Base-by-base conservation (phyloP, 2,888 invertebrate genomes). In the Ganaspis brasiliensis region DNA sequence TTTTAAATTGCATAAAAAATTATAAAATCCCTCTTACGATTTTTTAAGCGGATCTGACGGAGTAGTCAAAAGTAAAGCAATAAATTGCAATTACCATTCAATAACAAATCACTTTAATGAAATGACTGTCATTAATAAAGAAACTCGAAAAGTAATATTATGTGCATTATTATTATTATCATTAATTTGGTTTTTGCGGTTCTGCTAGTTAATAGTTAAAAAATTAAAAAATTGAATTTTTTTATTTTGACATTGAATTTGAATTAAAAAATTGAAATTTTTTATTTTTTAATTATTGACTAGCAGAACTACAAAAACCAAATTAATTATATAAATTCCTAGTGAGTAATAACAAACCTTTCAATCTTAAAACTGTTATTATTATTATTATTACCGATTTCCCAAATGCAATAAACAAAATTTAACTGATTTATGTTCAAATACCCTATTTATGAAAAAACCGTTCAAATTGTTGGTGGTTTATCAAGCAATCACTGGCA, bases 291-390 rank as follows among this genome's bases (percentile, higher is more conserved):
- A n/a, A n/a, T n/a, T n/a, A n/a, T n/a, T n/a, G n/a, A n/a, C n/a
- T n/a, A n/a, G n/a, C n/a, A n/a, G n/a, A n/a, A n/a, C n/a, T n/a
- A n/a, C n/a, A n/a, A n/a, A n/a, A n/a, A n/a, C n/a, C n/a, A n/a
- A n/a, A n/a, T n/a, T n/a, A n/a, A n/a, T n/a, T n/a, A n/a, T n/a
- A n/a, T n/a, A n/a, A n/a, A n/a, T n/a, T n/a, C n/a, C n/a, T n/a
- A n/a, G n/a, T n/a, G n/a, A n/a, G n/a, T n/a, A n/a, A n/a, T n/a
- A n/a, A n/a, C n/a, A n/a, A n/a, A n/a, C n/a, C n/a, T n/a, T n/a
- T n/a, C n/a, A n/a, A n/a, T n/a, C n/a, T n/a, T n/a, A 85, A 85
- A 81, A 86, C 85, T 52, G 85, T 85, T 4, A 81, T 79, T 76
- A 61, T 78, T 16, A 86, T 87, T 26, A 80, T 78, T 26, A 86